A percentile compares a stretch with the other conserved stretches of the same genome.
Conservation (phyloP, 2,888 invertebrate species). For the Synanthedon andrenaeformis region DNA sequence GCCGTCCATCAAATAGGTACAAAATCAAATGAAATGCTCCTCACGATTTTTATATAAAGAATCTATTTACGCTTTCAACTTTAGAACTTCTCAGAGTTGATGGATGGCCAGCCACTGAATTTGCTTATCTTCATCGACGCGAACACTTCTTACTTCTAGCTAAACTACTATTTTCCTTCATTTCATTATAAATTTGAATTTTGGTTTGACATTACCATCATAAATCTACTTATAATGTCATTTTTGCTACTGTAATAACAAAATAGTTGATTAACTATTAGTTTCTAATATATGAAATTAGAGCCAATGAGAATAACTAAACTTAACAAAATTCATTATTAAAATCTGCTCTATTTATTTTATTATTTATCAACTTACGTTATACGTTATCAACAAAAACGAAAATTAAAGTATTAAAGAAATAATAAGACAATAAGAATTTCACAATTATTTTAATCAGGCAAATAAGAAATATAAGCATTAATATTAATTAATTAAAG, state of each 20-base stretch:
- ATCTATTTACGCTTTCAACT: too few relatives aligned
- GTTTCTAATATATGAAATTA: constrained; percentile 27
- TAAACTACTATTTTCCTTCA: constrained; percentile 45
- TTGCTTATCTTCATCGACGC: constrained; percentile 48
- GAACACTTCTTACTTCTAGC: constrained; percentile 32
- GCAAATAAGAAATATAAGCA: too few relatives aligned
- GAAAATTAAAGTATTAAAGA: too few relatives aligned
- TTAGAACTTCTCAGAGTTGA: constrained; percentile 11
- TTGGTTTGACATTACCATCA: constrained; percentile 28
- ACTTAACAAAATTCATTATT: too few relatives aligned
- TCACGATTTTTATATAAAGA: too few relatives aligned
- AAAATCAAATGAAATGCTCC: neutral
- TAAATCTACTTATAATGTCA: constrained; percentile 13
- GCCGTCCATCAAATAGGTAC: constrained; percentile 33
- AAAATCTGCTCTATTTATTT: too few relatives aligned
- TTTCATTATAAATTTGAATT: constrained; percentile 37
- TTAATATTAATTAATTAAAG: too few relatives aligned
- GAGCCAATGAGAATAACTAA: constrained; percentile 13
- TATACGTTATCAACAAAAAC: too few relatives aligned
- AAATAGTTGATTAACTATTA: constrained; percentile 58
- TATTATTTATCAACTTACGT: too few relatives aligned
- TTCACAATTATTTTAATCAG: too few relatives aligned
- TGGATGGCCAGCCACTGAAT: constrained; percentile 31
- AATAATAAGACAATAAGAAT: too few relatives aligned
- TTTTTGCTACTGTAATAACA: constrained; percentile 60